Evolutionary conservation across 2,888 invertebrate species (phyloP), one percentile per base, ranked within the genome.

Genomic region (Drosophila subsilvestris): DNA sequence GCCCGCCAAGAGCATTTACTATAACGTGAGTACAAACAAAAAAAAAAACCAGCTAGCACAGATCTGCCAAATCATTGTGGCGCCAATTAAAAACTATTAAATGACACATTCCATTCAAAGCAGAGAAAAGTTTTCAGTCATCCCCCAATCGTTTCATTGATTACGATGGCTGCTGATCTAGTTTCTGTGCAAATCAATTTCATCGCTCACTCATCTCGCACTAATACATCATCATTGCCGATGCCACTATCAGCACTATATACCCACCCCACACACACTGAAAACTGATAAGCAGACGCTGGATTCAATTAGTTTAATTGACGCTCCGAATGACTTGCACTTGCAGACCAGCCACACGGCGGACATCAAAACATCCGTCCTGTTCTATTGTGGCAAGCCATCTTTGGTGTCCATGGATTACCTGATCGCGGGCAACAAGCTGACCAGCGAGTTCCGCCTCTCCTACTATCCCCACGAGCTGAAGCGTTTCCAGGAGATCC

Each of bases 381-480:
- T 98, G 60, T 96, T 95, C 87, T 96, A 96, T 42, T 94, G 95
- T 66, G 96, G 97, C 7, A 94, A 95, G 80, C 95, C 97, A 1
- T 94, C 95, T 54, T 93, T 97, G 89, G 95, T 97, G 0, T 96
- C 96, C 4, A 92, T 97, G 88, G 97, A 98, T 92, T 98, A 98
- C 91, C 93, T 94, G 79, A 96, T 97, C 83, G 94, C 95, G 78
- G 93, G 94, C 44, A 93, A 93, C 80, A 89, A 90, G 54, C 82
- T 91, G 71, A 86, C 82, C 92, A 97, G 96, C 86, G 95, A 97
- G 86, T 98, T 98, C 92, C 95, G 97, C 1, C 93, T 98, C 32
- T 97, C 97, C 32, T 98, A 97, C 92, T 97, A 97, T 93, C 98
- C 97, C 0, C 97, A 98, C 91, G 94, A 94, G 74, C 91, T 97